phyloP scores from a whole-genome alignment of 2,113 vertebrate species.

The Gorilla gorilla region DNA sequence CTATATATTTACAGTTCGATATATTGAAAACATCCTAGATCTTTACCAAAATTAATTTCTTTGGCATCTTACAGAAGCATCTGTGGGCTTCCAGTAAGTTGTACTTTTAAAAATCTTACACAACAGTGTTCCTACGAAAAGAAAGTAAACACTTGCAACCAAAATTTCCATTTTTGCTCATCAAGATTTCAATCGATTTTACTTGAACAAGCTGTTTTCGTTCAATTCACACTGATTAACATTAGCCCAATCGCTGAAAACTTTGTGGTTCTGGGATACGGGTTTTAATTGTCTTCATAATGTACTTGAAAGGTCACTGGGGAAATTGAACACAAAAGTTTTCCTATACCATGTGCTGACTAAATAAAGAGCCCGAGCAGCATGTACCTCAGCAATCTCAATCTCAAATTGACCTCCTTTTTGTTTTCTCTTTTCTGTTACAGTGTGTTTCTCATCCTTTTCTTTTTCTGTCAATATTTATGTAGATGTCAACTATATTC shows the following conservation, averaged over 20 bases:
- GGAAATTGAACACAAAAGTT: neutral
- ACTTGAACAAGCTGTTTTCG: slow-evolving; percentile 14
- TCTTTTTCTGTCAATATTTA: neutral
- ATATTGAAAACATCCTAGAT: slow-evolving; percentile 12
- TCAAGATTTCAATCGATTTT: slow-evolving; percentile 51
- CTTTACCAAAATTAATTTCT: slow-evolving; percentile 28
- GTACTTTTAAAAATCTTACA: neutral
- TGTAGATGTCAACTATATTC: neutral
- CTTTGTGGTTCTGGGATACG: neutral
- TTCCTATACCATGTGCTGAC: neutral
- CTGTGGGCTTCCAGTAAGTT: neutral
- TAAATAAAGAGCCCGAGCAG: neutral
- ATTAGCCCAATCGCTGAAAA: neutral
- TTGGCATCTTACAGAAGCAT: neutral
- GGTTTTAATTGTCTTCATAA: slow-evolving; percentile 62
- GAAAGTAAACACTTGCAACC: neutral
- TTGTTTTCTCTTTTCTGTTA: neutral
- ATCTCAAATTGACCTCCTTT: neutral
- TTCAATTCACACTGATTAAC: slow-evolving; percentile 56
- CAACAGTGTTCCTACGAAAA: neutral
- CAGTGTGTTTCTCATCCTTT: neutral
- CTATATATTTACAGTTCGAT: neutral
- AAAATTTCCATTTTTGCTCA: slow-evolving; percentile 3
- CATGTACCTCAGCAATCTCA: accelerated
- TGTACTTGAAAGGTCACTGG: slow-evolving; percentile 9